Evolutionary conservation across 2,797 vertebrate genomes (phyloP).

Genomic region (Peromyscus attwateri): DNA sequence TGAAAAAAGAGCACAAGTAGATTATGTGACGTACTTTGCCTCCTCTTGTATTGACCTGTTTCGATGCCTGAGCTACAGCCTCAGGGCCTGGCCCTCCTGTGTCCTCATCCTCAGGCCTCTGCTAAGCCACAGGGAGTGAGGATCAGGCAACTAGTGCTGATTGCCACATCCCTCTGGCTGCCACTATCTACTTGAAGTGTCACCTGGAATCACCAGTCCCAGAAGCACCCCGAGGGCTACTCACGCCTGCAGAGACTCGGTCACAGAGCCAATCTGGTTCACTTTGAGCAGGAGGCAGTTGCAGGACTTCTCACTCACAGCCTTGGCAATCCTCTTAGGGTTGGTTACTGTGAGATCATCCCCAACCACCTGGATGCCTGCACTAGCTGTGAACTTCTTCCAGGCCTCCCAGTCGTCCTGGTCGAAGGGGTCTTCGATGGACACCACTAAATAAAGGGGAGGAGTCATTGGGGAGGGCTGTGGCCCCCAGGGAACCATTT

Average conservation of each 20-base stretch:
- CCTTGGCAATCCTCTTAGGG: constrained; percentile 97
- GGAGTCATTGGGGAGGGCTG: fast-evolving
- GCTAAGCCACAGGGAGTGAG: fast-evolving
- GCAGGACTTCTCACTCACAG: constrained; percentile 94
- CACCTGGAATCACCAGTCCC: no score
- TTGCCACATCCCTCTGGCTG: fast-evolving
- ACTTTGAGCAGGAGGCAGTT: constrained; percentile 99
- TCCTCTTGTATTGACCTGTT: fast-evolving
- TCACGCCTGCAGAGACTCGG: constrained; percentile 98
- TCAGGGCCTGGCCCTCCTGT: fast-evolving
- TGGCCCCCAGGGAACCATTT: background rate
- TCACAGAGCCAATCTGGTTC: constrained; percentile 98
- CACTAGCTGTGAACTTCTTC: constrained; percentile 94
- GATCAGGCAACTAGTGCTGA: fast-evolving
- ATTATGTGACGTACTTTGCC: fast-evolving
- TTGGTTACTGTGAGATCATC: constrained; percentile 99
- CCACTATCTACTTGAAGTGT: background rate
- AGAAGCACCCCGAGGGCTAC: constrained; percentile 79
- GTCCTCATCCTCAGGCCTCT: background rate
- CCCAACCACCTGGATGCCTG: constrained; percentile 97
- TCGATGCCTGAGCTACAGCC: background rate
- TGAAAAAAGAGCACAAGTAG: constrained; percentile 68
- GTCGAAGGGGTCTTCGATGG: constrained; percentile 99
- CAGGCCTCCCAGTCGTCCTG: constrained; percentile 98
- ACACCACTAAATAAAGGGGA: constrained; percentile 91